Percentiles rank a stretch among this genome's conserved stretches.
Evolutionary conservation across 2,113 vertebrate species (phyloP).

Genomic region (Prunella himalayana): DNA sequence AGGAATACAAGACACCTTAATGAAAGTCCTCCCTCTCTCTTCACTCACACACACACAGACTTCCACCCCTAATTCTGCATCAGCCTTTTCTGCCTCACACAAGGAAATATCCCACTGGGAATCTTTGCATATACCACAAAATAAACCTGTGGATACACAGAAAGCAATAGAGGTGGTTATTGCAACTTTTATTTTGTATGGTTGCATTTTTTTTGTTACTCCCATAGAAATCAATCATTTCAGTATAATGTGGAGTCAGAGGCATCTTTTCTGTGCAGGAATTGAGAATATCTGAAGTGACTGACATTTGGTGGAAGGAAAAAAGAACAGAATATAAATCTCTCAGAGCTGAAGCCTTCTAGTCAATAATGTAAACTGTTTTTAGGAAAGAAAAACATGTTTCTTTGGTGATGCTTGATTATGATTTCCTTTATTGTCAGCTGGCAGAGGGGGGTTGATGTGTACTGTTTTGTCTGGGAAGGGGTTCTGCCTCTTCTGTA

Average conservation of each 20-base stretch:
- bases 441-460: conserved; percentile 13
- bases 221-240: neutral
- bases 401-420: neutral
- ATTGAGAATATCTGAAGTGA: neutral
- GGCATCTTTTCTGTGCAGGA: neutral
- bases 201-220: neutral
- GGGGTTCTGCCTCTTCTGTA: neutral
- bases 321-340: neutral
- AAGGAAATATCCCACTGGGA: neutral
- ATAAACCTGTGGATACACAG: neutral
- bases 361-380: neutral
- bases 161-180: neutral
- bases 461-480: neutral
- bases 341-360: neutral
- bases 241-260: neutral
- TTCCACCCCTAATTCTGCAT: neutral
- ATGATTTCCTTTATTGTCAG: neutral
- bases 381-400: neutral
- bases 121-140: neutral
- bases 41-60: neutral
- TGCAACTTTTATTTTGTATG: neutral
- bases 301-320: neutral
- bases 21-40: neutral
- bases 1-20: neutral
- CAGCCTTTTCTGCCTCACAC: neutral